Base-by-base conservation (phyloP, 2,888 invertebrate species). In the Cylindroiulus punctatus region DNA sequence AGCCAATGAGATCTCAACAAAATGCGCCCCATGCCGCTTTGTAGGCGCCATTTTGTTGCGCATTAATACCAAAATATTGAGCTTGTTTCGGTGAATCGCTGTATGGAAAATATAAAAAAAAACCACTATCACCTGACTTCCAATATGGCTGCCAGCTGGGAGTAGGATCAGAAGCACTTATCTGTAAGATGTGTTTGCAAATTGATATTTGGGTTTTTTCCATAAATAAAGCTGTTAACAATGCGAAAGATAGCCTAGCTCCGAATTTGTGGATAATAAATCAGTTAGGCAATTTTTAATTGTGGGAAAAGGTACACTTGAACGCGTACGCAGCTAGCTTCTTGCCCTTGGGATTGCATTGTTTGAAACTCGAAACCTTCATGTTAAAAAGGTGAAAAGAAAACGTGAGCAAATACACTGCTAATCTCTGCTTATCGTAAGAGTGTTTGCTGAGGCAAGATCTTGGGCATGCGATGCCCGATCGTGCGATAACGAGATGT, bases 141-240 rank as follows among this genome's bases (percentile, higher is more conserved):
- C 76, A 76, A 76, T 1, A 76, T 76, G 76, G 76, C 76, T 12
- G 30, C 30, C 76, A 22, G 30, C 26, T 8, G 76, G 4, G 14
- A n/a, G 22, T 22, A 30, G 22, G 52, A 52, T 8, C 44, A 52
- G 76, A 12, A 76, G 76, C 76, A 2, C 10, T 1, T 76, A 76
- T 76, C 76, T 76, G 76, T 76, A 14, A 76, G 76, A 26, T 5
- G 26, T 76, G 76, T 76, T 76, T 76, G 30, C 76, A 30, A 14
- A 22, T 30, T 30, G 22, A 30, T 76, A 76, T 76, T 76, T 65
- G 30, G 12, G 12, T 76, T 26, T 76, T 14, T 30, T 30, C 12
- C 26, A 76, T 22, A 22, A 76, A 76, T 76, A 76, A 30, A 30
- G 22, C 76, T 76, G 14, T 0, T 76, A 30, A 30, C 8, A 14